Evolutionary conservation across 2,888 invertebrate genomes (phyloP), one percentile per base, ranked within the genome.

Genomic region (Leptogaster cylindrica): DNA sequence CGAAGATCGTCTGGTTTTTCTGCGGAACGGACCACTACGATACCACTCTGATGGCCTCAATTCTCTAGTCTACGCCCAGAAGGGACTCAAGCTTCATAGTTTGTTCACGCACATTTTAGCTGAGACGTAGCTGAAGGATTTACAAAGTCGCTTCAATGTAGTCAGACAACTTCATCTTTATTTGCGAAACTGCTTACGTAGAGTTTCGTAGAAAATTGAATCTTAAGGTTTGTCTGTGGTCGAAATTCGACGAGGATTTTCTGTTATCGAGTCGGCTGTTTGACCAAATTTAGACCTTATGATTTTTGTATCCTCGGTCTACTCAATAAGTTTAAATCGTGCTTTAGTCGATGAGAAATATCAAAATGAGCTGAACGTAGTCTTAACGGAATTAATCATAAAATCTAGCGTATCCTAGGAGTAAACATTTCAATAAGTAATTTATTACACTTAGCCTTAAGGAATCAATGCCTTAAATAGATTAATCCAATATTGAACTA

Each of bases 51-150:
- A 89, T 78, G 89, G 89, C 3, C 78, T 89, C 20, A 89, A 84
- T 76, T 84, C 87, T 7, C 76, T 89, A 20, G 80, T 80, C 44
- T 86, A 83, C 73, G 83, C 82, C 46, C 85, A 86, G 76, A 83
- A 84, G 16, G 84, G 83, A 33, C 83, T 83, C 6, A 83, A 85
- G 25, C 78, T 85, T 63, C 85, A 86, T 75, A 83, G 84, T 71
- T 79, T 87, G n/a, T 87, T 86, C 76, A 87, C 87, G 69, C 87
- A 86, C 80, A 83, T 87, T 76, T 81, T 86, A 77, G 86, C 86
- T 66, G 85, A 85, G 79, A 82, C 80, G 44, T 82, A 75, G 55
- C 48, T 52, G 27, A n/a, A n/a, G n/a, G n/a, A n/a, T n/a, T n/a
- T n/a, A n/a, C n/a, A n/a, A n/a, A n/a, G n/a, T n/a, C n/a, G n/a